Conservation (phyloP, 1,140 invertebrate genomes). For the Piezodorus guildinii region DNA sequence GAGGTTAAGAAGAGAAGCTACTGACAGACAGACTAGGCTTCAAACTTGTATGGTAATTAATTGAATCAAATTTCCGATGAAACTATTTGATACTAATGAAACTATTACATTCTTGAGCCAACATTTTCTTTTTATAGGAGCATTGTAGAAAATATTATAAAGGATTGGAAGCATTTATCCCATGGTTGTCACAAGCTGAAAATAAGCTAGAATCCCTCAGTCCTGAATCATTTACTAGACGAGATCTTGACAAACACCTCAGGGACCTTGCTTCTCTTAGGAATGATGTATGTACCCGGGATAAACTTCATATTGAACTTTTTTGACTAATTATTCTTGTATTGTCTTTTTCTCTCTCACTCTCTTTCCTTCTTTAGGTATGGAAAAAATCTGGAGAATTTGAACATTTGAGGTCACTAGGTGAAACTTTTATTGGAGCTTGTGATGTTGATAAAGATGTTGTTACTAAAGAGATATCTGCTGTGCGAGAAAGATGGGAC, state of each 20-base stretch:
- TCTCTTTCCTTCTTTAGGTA: background rate
- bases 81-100: too few relatives aligned
- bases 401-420: slow-evolving; percentile 71
- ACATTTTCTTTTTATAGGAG: slow-evolving; percentile 37
- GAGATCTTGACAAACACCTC: slow-evolving; percentile 77
- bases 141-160: slow-evolving; percentile 84
- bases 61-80: background rate
- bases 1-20: slow-evolving; percentile 69
- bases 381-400: slow-evolving; percentile 87
- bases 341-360: background rate
- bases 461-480: slow-evolving; percentile 59
- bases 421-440: slow-evolving; percentile 70
- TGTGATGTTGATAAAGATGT: slow-evolving; percentile 85
- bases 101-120: too few relatives aligned
- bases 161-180: slow-evolving; percentile 69
- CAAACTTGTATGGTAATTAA: slow-evolving; percentile 59
- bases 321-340: too few relatives aligned
- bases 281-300: slow-evolving; percentile 56
- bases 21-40: slow-evolving; percentile 70
- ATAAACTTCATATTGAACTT: too few relatives aligned
- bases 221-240: slow-evolving; percentile 67
- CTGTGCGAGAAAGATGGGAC: slow-evolving; percentile 80
- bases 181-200: slow-evolving; percentile 79
- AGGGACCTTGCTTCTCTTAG: slow-evolving; percentile 81
- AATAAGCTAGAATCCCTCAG: slow-evolving; percentile 69